Percentiles rank a stretch among this genome's conserved stretches.
Conservation (phyloP, 2,797 vertebrate species). For the Myotis myotis region DNA sequence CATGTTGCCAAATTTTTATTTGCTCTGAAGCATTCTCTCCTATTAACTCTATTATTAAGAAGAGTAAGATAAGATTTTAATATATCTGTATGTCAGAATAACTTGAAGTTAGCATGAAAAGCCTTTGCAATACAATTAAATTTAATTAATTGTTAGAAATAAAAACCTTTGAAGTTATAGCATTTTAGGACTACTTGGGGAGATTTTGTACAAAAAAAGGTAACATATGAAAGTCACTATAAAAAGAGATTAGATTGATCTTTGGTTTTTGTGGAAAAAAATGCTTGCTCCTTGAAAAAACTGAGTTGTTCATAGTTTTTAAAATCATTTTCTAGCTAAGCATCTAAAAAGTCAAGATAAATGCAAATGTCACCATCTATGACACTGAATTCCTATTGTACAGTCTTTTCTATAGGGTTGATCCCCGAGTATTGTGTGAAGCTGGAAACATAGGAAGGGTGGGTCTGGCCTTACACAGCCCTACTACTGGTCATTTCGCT, state of each 20-base stretch:
- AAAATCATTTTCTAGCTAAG: slow-evolving; percentile 62
- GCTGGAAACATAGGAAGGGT: neutral
- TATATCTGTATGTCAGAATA: slow-evolving; percentile 76
- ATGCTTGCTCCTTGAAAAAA: slow-evolving; percentile 64
- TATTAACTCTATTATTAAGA: slow-evolving; percentile 75
- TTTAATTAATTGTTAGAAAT: slow-evolving; percentile 78
- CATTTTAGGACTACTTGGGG: slow-evolving; percentile 64
- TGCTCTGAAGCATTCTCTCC: slow-evolving; percentile 68
- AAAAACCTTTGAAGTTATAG: slow-evolving; percentile 76
- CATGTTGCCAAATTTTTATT: slow-evolving; percentile 62
- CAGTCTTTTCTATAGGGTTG: neutral
- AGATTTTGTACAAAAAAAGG: slow-evolving; percentile 10
- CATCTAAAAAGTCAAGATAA: slow-evolving; percentile 66
- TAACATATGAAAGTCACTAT: slow-evolving; percentile 43
- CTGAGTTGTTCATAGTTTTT: slow-evolving; percentile 56
- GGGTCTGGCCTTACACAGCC: neutral
- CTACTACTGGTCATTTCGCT: neutral
- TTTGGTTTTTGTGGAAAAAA: slow-evolving; percentile 63
- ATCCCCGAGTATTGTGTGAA: neutral
- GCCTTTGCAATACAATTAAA: slow-evolving; percentile 81
- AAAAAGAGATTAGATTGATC: slow-evolving; percentile 62
- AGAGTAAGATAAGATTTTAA: slow-evolving; percentile 69
- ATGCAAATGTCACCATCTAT: neutral
- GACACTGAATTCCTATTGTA: neutral
- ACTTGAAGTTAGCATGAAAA: slow-evolving; percentile 78